A percentile compares a stretch with the other conserved stretches of the same genome.
phyloP scores from a whole-genome alignment of 2,888 invertebrate genomes.

The Cheilosia pagana region DNA sequence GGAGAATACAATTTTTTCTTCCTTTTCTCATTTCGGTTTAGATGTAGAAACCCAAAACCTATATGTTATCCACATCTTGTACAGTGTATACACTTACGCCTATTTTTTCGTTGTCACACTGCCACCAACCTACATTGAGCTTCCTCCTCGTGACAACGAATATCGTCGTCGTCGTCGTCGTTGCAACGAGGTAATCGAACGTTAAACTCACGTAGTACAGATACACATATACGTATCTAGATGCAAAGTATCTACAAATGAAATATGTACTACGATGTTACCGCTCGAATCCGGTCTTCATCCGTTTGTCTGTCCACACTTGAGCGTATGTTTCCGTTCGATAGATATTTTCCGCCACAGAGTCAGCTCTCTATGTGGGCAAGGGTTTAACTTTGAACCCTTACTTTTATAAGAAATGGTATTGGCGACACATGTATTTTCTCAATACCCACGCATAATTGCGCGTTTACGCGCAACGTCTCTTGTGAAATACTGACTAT shows the following conservation, averaged over 20 bases:
- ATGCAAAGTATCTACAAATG: constrained; percentile 40
- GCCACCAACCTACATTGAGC: constrained; percentile 64
- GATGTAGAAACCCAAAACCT: constrained; percentile 13
- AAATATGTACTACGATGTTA: constrained; percentile 13
- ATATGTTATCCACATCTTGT: constrained; percentile 1
- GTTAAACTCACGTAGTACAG: constrained; percentile 45
- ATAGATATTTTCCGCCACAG: constrained; percentile 43
- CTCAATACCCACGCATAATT: constrained; percentile 49
- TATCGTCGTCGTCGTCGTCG: constrained; percentile 3
- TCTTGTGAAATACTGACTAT: constrained; percentile 65
- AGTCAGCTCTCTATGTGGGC: constrained; percentile 35
- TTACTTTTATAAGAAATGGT: background rate
- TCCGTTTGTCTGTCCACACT: constrained; percentile 30
- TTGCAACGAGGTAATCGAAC: constrained; percentile 57
- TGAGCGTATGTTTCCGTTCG: constrained; percentile 40
- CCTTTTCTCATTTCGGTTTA: constrained; percentile 1
- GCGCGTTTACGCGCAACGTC: constrained; percentile 32
- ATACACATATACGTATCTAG: constrained; percentile 34
- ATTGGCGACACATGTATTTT: constrained; percentile 48
- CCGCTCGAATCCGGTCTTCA: constrained; percentile 25
- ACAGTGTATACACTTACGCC: background rate
- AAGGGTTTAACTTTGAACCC: background rate
- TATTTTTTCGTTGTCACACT: constrained; percentile 15
- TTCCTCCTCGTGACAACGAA: constrained; percentile 52
- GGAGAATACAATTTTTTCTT: background rate